Evolutionary conservation across 1,140 invertebrate species (phyloP), one percentile per base, ranked within the genome.

Genomic region (Octopus sinensis): DNA sequence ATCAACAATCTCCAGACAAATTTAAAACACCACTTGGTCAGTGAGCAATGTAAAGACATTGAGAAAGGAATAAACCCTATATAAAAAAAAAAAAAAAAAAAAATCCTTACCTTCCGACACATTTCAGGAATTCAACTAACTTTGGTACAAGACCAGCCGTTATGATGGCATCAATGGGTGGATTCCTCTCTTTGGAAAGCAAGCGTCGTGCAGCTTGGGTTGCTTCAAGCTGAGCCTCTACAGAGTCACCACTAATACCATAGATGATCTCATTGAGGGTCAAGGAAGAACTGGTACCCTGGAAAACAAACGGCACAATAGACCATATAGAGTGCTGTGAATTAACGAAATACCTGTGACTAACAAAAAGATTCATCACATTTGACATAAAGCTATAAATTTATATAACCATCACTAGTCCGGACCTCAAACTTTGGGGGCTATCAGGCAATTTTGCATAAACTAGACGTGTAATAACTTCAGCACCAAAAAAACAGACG

Each of bases 81-180:
- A n/a, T n/a, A n/a, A n/a, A n/a, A n/a, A n/a, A n/a, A n/a, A n/a
- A n/a, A n/a, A n/a, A n/a, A n/a, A n/a, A n/a, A n/a, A 43, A 43
- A 3, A 0, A 43, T 30, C 79, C 76, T 77, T 82, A 90, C 89
- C 84, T 88, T 79, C 97, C 95, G 86, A 95, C 93, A 86, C 94
- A 92, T 85, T 95, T 93, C 73, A 99, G 92, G 92, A 97, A 99
- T 83, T 93, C 92, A 68, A 99, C 97, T 85, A 99, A 93, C 87
- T 97, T 94, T 78, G 97, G 97, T 83, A 99, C 93, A 89, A 99
- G 97, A 78, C 96, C 96, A 91, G 95, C 95, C 52, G 94, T 91
- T 85, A 99, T 99, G 79, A 99, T 92, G 82, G 95, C 95, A 93
- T 99, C 96, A 88, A 99, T 99, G n/a, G 98, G 98, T 85, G 98